Conservation (phyloP, 2,113 vertebrate genomes). For the Neopipo cinnamomea region DNA sequence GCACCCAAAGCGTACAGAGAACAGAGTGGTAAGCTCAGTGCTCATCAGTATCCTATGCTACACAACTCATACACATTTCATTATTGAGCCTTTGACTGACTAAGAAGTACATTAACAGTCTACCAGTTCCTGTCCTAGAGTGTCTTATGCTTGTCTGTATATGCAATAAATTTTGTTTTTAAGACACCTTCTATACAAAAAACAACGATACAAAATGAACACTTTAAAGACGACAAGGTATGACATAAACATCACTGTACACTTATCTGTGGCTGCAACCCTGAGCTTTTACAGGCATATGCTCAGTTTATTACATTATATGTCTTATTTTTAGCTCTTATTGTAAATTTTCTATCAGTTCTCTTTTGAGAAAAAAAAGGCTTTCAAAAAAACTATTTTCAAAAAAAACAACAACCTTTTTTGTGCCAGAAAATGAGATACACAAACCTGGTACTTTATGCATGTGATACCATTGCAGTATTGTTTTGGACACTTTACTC, state of each 20-base stretch:
- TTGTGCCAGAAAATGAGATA: not conserved
- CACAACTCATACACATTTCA: not conserved
- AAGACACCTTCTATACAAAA: not conserved
- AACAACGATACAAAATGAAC: not conserved
- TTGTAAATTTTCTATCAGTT: not conserved
- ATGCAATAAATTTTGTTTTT: not conserved
- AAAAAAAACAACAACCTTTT: not conserved
- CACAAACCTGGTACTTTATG: not conserved
- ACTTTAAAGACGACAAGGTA: not conserved
- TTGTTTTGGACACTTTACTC: not conserved
- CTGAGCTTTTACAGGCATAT: not conserved
- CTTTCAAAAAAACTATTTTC: not conserved
- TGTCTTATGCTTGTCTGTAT: not conserved
- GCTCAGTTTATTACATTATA: not conserved
- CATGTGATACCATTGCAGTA: not conserved
- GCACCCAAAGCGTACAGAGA: not conserved
- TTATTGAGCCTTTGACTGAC: not conserved
- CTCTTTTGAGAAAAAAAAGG: not conserved
- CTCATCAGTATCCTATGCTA: not conserved
- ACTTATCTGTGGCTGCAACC: not conserved
- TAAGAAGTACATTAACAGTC: not conserved
- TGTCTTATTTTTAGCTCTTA: not conserved
- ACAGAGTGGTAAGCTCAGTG: not conserved
- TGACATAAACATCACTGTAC: not conserved
- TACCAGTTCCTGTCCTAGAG: not conserved